Evolutionary conservation across 2,113 vertebrate genomes (phyloP).

Genomic region (Glareola pratincola): DNA sequence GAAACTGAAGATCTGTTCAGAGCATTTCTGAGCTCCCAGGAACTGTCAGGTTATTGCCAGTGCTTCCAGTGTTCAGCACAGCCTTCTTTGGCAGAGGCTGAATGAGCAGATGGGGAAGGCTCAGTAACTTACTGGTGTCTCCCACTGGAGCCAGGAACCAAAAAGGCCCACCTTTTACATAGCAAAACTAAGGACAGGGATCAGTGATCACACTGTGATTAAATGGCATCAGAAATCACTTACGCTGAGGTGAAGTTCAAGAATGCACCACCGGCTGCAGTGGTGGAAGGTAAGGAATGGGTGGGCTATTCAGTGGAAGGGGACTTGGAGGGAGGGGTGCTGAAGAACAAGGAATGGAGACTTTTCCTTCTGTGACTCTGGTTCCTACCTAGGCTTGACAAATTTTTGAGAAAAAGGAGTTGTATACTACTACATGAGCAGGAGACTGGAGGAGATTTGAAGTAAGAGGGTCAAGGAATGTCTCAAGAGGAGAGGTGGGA

Average conservation of each 20-base stretch:
- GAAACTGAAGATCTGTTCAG: not conserved
- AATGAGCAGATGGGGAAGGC: not conserved
- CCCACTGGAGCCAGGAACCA: not conserved
- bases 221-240: slow-evolving; percentile 61
- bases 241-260: slow-evolving; percentile 56
- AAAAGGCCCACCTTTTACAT: not conserved
- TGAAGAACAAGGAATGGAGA: not conserved
- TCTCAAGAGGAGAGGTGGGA: not conserved
- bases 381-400: not conserved
- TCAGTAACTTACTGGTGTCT: not conserved
- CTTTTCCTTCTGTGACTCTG: not conserved
- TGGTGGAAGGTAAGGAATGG: slow-evolving; percentile 22
- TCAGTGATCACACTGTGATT: not conserved
- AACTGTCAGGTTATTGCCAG: not conserved
- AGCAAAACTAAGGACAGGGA: not conserved
- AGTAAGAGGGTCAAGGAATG: not conserved
- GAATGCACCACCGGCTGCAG: not conserved
- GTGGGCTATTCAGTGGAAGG: not conserved
- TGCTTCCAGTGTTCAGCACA: not conserved
- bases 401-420: not conserved
- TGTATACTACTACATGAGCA: not conserved
- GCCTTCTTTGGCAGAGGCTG: not conserved
- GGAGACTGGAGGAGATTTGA: not conserved
- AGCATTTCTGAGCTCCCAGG: not conserved
- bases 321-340: not conserved